phyloP scores from a whole-genome alignment of 2,888 invertebrate species.

The Oasisia sp. region DNA sequence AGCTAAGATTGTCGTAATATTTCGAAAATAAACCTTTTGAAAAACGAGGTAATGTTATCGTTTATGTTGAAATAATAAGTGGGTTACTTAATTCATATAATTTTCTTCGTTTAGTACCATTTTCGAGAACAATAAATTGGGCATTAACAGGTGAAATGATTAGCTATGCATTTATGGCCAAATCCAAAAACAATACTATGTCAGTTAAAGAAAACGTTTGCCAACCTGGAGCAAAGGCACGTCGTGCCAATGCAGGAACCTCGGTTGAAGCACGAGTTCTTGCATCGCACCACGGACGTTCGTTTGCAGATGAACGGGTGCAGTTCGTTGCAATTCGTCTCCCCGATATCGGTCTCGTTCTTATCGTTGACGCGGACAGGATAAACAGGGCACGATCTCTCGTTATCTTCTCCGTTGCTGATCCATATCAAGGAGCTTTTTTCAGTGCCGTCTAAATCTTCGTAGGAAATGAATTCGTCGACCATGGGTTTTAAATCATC shows the following conservation, averaged over 20 bases:
- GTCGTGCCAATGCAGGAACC: neutral
- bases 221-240: neutral
- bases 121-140: no score
- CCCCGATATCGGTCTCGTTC: neutral
- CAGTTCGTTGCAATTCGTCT: neutral
- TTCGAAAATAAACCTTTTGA: no score
- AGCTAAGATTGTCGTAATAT: no score
- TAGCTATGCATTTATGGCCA: no score
- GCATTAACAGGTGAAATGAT: no score
- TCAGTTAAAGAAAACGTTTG: no score
- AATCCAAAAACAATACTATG: neutral
- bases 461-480: neutral
- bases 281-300: neutral
- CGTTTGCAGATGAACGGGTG: constrained; percentile 6
- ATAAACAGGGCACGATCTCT: neutral
- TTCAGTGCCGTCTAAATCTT: neutral
- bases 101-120: no score
- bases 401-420: neutral
- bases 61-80: no score
- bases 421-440: neutral
- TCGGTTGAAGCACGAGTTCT: neutral
- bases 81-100: no score
- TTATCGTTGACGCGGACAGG: neutral
- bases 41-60: no score
- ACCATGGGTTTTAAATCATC: neutral